A percentile compares a stretch with the other conserved stretches of the same genome.
These are phyloP conservation scores for Macaria liturata DNA, from an alignment of 2,888 invertebrate species.

Conservation along the genomic window DNA sequence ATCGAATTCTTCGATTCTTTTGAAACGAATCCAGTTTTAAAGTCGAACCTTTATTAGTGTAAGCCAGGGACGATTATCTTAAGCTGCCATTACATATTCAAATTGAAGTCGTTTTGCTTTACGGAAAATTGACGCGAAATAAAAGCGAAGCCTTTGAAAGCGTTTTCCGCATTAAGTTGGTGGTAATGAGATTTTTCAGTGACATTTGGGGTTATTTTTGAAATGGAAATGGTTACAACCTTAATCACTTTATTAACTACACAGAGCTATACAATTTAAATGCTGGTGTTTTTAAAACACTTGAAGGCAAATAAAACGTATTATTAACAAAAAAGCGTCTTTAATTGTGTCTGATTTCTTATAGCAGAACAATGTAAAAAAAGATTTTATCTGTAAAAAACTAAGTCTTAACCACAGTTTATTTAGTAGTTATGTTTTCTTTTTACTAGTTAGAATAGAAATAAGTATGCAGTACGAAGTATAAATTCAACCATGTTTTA, in stretches of 20 bases:
- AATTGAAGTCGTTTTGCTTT: constrained; percentile 82
- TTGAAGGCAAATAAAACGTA: too few relatives aligned
- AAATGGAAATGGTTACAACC: constrained; percentile 26
- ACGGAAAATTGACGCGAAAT: constrained; percentile 81
- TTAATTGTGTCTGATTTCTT: too few relatives aligned
- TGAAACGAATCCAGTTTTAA: constrained; percentile 76
- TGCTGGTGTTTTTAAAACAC: too few relatives aligned
- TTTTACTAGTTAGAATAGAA: too few relatives aligned
- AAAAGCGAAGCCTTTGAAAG: constrained; percentile 76
- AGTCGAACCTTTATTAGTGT: constrained; percentile 80
- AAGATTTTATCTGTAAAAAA: too few relatives aligned
- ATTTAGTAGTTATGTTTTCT: too few relatives aligned
- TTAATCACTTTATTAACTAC: constrained; percentile 12
- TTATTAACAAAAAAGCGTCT: too few relatives aligned
- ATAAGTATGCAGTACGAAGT: too few relatives aligned
- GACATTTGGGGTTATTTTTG: constrained; percentile 30
- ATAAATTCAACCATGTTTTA: too few relatives aligned
- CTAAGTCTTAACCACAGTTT: too few relatives aligned
- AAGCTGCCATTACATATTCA: constrained; percentile 83
- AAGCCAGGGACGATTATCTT: constrained; percentile 81
- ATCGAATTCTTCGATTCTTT: constrained; percentile 82
- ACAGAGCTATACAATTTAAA: neutral
- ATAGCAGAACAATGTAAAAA: too few relatives aligned
- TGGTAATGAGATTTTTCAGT: constrained; percentile 62
- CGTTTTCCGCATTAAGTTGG: constrained; percentile 56